Evolutionary conservation across 1,140 invertebrate genomes (phyloP), one percentile per base, ranked within the genome.

Genomic region (Apis laboriosa): DNA sequence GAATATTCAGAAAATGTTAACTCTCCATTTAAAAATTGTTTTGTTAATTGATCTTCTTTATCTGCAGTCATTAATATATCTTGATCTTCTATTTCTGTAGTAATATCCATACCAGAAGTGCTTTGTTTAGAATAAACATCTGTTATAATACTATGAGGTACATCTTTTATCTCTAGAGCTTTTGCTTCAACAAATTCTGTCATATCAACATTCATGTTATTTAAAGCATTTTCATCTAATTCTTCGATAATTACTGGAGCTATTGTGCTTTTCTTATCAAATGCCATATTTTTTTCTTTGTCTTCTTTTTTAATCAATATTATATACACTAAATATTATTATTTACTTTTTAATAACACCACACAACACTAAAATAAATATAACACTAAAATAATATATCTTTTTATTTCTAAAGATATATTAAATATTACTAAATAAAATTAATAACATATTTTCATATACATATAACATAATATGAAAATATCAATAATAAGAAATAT

Each of bases 1-100:
- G 89, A 96, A 92, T 96, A 96, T 80, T 97, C 96, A 12, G 95
- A 95, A 87, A 97, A 96, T 60, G 96, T 95, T 87, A 96, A 94
- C 90, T 96, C 95, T 13, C 96, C 96, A 90, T 95, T 95, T 66
- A 97, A 92, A 94, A 96, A 97, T 85, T 96, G 96, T 82, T 95
- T 95, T 1, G 96, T 96, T 28, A 97, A 90, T 43, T 90, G 88
- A 84, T 95, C 94, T 89, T 95, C 95, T 81, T 95, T 92, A 53
- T 94, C 92, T 19, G 86, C 83, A 49, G 77, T 85, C 12, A 88
- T 34, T n/a, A 63, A 53, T 11, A 70, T 34, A 55, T 83, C 84
- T 61, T 88, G 86, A 56, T 86, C 80, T 72, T 88, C 86, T 51
- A 58, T 13, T 28, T 82, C 86, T 21, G 28, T 49, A 24, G 49